Evolutionary conservation across 53 echinoderm and acorn worm genomes (phyloP), one percentile per base, ranked within the genome.

Genomic region (Holothuria leucospilota): DNA sequence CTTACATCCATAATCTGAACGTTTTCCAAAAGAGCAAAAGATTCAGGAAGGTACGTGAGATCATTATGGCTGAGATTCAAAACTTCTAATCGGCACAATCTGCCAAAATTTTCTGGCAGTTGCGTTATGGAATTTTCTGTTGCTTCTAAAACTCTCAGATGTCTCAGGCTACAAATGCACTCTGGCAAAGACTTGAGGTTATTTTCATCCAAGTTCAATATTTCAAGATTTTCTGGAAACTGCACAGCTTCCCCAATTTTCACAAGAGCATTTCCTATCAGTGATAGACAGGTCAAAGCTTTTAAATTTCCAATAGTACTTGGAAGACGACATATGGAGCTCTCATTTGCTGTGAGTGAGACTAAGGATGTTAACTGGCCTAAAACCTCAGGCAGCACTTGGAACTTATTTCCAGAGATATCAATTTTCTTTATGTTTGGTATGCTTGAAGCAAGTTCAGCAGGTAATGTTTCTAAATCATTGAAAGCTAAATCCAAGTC

Each of bases 51-150:
- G 58, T 69, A 25, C 1, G 61, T 61, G 6, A 98, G 70, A 24
- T 86, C 25, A 63, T 95, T 98, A 65, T 87, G 88, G 29, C 95
- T 91, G 42, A 98, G 51, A 62, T 98, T 95, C 5, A 98, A 64
- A 16, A 93, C 69, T 59, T 82, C 58, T 29, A 98, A 63, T 16
- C 68, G 67, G 18, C 52, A 53, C 3, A 98, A 73, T 60, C 78
- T 27, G 13, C 98, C 91, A 68, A 98, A 86, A 68, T 79, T 90
- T 39, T 63, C 23, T 8, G 98, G 95, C 62, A 98, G 77, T 20
- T 63, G 25, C 52, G 51, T 68, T 13, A 98, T 39, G 21, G 83
- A 46, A 68, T 98, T 98, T 26, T 88, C 87, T 24, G 88, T 41
- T 14, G 93, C 94, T 65, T 98, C 98, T 42, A 95, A 78, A 13